phyloP scores from a whole-genome alignment of 2,113 vertebrate genomes.

The Enhydra lutris region DNA sequence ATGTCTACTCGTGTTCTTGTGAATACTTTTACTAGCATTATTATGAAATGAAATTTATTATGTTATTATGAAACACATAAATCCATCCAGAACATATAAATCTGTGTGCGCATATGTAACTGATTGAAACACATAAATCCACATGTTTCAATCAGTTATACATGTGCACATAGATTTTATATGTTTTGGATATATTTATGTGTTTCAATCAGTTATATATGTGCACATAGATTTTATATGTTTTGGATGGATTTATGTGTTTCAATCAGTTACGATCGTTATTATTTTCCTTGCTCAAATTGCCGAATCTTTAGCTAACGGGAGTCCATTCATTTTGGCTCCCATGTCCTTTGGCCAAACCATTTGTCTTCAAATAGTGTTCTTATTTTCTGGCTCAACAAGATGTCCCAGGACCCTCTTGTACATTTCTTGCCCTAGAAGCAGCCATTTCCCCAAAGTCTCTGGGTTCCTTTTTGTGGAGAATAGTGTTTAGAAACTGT shows the following conservation, averaged over 20 bases:
- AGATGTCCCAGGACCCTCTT: neutral
- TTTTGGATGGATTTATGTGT: neutral
- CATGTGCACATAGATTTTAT: neutral
- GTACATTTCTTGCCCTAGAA: neutral
- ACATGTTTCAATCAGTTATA: too few relatives aligned
- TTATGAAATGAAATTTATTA: too few relatives aligned
- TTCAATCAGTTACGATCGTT: neutral
- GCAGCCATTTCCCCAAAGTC: neutral
- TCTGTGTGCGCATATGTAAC: neutral
- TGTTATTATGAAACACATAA: neutral
- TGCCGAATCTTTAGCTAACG: neutral
- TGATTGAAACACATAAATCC: too few relatives aligned
- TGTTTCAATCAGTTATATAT: neutral
- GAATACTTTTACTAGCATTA: too few relatives aligned
- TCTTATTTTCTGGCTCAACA: neutral
- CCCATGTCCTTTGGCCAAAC: neutral
- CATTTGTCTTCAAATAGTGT: neutral
- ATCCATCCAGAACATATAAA: neutral
- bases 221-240: neutral
- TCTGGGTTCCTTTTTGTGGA: neutral
- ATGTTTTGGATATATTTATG: neutral
- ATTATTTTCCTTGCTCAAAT: neutral
- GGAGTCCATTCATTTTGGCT: neutral
- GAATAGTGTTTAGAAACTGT: neutral
- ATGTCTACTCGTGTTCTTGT: too few relatives aligned